phyloP scores from a whole-genome alignment of 2,113 vertebrate species.

The Myocastor coypus region DNA sequence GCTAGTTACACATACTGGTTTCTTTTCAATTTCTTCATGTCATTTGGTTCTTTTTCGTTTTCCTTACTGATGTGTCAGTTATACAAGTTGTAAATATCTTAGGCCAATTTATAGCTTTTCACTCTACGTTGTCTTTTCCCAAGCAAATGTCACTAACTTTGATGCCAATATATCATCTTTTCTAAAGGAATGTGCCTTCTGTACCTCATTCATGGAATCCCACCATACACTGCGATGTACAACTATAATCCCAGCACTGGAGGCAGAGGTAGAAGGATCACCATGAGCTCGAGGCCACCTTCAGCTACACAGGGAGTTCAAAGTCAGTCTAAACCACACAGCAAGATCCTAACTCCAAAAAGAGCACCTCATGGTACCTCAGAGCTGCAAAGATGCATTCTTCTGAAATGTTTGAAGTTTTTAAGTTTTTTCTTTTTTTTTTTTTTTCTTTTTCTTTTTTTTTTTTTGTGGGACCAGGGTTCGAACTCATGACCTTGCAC shows the following conservation, averaged over 20 bases:
- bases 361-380: neutral
- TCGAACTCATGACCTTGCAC: too few relatives aligned
- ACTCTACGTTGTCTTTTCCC: neutral
- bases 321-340: neutral
- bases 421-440: too few relatives aligned
- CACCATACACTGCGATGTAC: neutral
- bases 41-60: neutral
- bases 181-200: neutral
- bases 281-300: neutral
- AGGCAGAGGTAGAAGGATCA: neutral
- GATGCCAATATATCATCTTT: neutral
- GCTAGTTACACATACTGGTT: neutral
- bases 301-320: neutral
- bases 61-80: neutral
- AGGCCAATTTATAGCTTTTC: neutral
- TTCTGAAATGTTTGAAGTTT: slow-evolving; percentile 16
- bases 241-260: too few relatives aligned
- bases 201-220: neutral
- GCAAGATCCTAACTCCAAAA: neutral
- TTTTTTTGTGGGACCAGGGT: too few relatives aligned
- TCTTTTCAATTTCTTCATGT: neutral
- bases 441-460: too few relatives aligned
- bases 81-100: neutral
- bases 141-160: slow-evolving; percentile 5
- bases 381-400: slow-evolving; percentile 4